Evolutionary conservation across 2,888 invertebrate species (phyloP).

Genomic region (Megalurothrips usitatus): DNA sequence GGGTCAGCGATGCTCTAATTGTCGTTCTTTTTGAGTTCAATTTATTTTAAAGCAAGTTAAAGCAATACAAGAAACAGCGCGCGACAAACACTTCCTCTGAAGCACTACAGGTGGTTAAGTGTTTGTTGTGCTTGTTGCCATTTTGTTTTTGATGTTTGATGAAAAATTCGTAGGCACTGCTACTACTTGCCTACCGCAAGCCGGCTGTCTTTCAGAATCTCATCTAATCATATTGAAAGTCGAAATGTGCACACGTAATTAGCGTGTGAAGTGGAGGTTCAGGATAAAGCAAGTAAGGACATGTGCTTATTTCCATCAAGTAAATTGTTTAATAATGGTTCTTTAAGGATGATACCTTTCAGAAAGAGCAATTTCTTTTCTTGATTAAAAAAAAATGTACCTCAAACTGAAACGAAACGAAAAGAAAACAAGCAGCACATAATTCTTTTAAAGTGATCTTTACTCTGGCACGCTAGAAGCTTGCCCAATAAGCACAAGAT

Average conservation of each 20-base stretch:
- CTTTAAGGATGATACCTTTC: neutral
- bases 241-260: too few relatives aligned
- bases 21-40: constrained; percentile 94
- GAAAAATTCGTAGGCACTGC: too few relatives aligned
- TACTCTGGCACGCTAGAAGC: constrained; percentile 15
- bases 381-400: constrained; percentile 11
- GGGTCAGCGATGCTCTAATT: constrained; percentile 95
- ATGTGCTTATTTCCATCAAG: neutral
- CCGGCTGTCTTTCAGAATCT: too few relatives aligned
- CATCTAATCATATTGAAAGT: too few relatives aligned
- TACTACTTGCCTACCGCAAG: too few relatives aligned
- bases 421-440: constrained; percentile 21
- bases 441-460: constrained; percentile 18
- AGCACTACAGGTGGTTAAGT: too few relatives aligned
- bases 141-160: too few relatives aligned
- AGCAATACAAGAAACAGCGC: constrained; percentile 64
- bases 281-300: neutral
- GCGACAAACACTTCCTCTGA: constrained; percentile 53
- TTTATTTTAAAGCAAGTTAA: constrained; percentile 81
- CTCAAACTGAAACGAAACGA: constrained; percentile 6
- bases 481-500: constrained; percentile 17
- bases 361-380: constrained; percentile 26
- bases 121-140: too few relatives aligned
- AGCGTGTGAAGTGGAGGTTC: neutral
- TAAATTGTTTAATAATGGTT: constrained; percentile 21